Conservation (phyloP, 1,140 invertebrate genomes). For the Aphis gossypii region DNA sequence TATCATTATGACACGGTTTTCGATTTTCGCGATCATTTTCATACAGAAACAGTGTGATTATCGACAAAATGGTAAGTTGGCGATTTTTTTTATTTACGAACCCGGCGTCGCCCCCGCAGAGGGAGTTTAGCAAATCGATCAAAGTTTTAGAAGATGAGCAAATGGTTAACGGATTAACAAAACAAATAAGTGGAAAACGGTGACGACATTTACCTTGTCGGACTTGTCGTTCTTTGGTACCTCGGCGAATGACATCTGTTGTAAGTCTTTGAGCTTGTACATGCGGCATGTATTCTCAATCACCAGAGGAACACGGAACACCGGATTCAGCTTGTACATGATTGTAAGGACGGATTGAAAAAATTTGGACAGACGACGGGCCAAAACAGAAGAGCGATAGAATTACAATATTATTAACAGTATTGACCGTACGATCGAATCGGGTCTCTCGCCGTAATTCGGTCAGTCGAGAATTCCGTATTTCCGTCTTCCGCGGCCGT, state of each 20-base stretch:
- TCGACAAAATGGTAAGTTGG: neutral
- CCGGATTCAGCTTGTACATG: slow-evolving; percentile 61
- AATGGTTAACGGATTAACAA: neutral
- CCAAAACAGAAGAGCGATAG: neutral
- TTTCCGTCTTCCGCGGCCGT: neutral
- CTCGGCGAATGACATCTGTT: slow-evolving; percentile 29
- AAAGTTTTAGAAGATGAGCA: neutral
- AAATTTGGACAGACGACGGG: neutral
- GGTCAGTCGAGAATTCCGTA: neutral
- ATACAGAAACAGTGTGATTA: neutral
- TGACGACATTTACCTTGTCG: neutral
- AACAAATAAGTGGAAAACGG: neutral
- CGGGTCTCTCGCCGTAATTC: neutral
- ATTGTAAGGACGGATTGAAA: neutral
- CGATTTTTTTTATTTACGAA: neutral
- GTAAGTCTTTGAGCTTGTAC: slow-evolving; percentile 61
- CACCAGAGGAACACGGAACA: slow-evolving; percentile 54
- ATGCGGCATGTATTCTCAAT: slow-evolving; percentile 59
- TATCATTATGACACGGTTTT: neutral
- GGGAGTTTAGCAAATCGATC: neutral
- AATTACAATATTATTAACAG: too few relatives aligned
- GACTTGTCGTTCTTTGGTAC: neutral
- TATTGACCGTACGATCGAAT: neutral
- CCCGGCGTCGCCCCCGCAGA: neutral
- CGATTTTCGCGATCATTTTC: neutral